Evolutionary conservation across 2,113 vertebrate species (phyloP).

Genomic region (Pelmatolapia mariae): DNA sequence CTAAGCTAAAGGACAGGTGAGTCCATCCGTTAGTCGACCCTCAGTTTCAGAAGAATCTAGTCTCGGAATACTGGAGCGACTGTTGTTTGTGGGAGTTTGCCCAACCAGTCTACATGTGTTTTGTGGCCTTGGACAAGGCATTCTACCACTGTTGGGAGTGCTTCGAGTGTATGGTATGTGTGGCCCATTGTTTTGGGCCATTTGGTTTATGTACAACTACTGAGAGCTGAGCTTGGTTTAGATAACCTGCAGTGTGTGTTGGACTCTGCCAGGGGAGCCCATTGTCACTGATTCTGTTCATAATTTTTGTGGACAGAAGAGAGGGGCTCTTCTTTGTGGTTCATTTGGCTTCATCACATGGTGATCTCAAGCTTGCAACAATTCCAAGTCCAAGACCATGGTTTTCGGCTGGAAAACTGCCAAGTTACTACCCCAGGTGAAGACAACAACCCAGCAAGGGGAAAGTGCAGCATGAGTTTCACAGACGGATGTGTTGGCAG

Average conservation of each 20-base stretch:
- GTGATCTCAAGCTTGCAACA: neutral
- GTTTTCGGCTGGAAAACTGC: neutral
- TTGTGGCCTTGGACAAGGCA: neutral
- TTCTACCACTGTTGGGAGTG: neutral
- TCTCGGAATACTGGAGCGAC: neutral
- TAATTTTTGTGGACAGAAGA: neutral
- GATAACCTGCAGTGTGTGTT: neutral
- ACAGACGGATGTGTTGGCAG: neutral
- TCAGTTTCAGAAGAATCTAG: neutral
- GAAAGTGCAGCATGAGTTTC: neutral
- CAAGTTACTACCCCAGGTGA: neutral
- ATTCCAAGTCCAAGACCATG: neutral
- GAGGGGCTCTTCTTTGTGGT: neutral
- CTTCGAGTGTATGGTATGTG: neutral
- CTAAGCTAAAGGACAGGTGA: fast-evolving
- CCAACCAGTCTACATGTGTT: neutral
- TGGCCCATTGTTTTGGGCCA: neutral
- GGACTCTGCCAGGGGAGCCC: neutral
- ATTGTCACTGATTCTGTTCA: neutral
- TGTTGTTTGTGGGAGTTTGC: neutral
- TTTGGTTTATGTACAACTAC: neutral
- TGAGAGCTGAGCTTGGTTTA: neutral
- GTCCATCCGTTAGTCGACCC: fast-evolving
- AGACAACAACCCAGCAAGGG: fast-evolving
- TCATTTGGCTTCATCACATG: neutral